phyloP scores from a whole-genome alignment of 2,888 invertebrate genomes.

The Caenorhabditis macrosperma region DNA sequence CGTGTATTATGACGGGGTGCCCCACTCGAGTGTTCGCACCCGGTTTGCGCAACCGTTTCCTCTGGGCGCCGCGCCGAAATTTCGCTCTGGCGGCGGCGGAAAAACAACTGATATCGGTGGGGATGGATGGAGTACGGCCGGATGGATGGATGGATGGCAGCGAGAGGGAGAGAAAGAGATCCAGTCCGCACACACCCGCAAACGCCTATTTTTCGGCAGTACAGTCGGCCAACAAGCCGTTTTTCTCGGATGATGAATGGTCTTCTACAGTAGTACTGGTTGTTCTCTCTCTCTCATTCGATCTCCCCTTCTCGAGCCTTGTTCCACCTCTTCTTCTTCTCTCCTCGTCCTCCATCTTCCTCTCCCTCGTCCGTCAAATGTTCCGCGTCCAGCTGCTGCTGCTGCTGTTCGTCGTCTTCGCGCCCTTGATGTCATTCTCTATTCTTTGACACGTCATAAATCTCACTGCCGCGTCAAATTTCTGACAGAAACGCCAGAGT shows the following conservation, averaged over 20 bases:
- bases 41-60: conserved; percentile 53
- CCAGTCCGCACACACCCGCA: conserved; percentile 35
- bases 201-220: conserved; percentile 18
- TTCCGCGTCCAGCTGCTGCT: neutral
- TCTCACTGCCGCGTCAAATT: conserved; percentile 1
- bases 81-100: conserved; percentile 6
- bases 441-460: conserved; percentile 36
- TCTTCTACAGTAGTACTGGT: neutral
- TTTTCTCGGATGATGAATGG: neutral
- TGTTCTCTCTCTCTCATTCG: too few species aligned
- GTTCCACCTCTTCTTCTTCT: too few species aligned
- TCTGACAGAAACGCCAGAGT: neutral
- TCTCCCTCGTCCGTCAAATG: neutral
- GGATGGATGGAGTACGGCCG: conserved; percentile 16
- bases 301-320: too few species aligned
- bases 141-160: too few species aligned
- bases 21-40: conserved; percentile 52
- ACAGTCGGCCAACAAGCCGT: conserved; percentile 2
- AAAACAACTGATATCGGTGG: conserved; percentile 42
- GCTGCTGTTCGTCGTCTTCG: neutral
- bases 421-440: neutral
- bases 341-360: neutral
- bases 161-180: too few species aligned
- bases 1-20: conserved; percentile 34
- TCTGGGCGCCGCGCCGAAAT: conserved; percentile 9